These are phyloP conservation scores for Temnothorax longispinosus DNA, from an alignment of 1,140 invertebrate species.

Conservation along the genomic window DNA sequence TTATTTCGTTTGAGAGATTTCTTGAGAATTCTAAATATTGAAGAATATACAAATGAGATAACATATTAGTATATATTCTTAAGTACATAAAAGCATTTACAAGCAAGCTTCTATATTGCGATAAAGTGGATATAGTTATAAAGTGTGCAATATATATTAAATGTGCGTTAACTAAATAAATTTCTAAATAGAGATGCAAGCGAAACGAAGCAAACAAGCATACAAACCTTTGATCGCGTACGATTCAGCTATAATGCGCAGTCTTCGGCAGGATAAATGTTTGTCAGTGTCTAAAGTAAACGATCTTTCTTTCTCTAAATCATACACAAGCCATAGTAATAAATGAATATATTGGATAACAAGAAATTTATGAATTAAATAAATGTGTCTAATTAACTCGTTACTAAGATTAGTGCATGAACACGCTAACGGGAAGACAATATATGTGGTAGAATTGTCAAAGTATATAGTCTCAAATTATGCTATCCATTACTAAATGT, in stretches of 20 bases:
- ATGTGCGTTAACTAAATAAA: neutral
- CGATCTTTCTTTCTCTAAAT: conserved; percentile 70
- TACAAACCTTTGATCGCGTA: conserved; percentile 95
- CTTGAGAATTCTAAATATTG: conserved; percentile 10
- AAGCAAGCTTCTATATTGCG: conserved; percentile 7
- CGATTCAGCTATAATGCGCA: conserved; percentile 97
- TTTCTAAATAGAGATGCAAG: conserved; percentile 58
- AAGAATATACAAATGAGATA: conserved; percentile 11
- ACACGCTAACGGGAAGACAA: conserved; percentile 35
- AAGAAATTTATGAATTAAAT: conserved; percentile 49
- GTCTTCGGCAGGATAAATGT: conserved; percentile 92
- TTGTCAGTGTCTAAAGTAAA: conserved; percentile 88
- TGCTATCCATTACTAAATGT: conserved; percentile 27
- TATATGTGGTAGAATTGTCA: conserved; percentile 32
- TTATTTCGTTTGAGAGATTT: neutral
- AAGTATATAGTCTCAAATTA: conserved; percentile 34
- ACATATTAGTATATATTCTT: neutral
- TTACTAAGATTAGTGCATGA: conserved; percentile 37
- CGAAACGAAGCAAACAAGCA: conserved; percentile 65
- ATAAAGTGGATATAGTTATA: conserved; percentile 5
- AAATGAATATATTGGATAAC: conserved; percentile 37
- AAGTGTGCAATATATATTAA: neutral
- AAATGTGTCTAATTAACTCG: conserved; percentile 49
- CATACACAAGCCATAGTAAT: conserved; percentile 56
- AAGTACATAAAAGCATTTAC: conserved; percentile 25